phyloP scores from a whole-genome alignment of 2,888 invertebrate genomes.

The Cephus runcator region DNA sequence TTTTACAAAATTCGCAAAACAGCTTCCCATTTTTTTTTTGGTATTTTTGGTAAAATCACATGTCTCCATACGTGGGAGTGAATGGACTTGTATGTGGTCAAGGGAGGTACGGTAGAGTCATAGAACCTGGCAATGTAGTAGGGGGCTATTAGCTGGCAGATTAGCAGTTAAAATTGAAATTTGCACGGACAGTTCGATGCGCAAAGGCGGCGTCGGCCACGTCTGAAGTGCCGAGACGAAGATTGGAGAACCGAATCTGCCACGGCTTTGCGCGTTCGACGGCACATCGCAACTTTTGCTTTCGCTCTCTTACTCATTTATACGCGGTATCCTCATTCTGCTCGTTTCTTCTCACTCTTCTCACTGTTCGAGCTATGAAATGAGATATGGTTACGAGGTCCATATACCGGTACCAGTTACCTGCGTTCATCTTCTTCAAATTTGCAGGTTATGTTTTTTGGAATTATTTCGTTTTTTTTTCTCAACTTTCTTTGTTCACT shows the following conservation, averaged over 20 bases:
- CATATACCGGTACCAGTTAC: conserved; percentile 18
- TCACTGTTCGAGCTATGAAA: conserved; percentile 50
- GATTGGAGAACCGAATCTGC: conserved; percentile 62
- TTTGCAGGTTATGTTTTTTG: conserved; percentile 56
- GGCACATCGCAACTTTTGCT: conserved; percentile 28
- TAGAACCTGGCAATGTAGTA: neutral
- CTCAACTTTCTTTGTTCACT: neutral
- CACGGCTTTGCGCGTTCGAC: conserved; percentile 56
- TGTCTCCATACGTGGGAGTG: conserved; percentile 15
- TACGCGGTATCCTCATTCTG: conserved; percentile 12
- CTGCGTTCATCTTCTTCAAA: conserved; percentile 36
- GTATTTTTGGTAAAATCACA: conserved; percentile 6
- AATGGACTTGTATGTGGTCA: conserved; percentile 25
- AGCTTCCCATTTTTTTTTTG: neutral
- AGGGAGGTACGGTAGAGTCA: conserved; percentile 6
- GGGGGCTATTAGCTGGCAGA: conserved; percentile 63
- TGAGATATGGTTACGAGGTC: conserved; percentile 55
- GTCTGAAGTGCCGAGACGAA: conserved; percentile 60
- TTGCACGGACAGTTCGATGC: conserved; percentile 64
- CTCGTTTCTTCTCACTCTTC: conserved; percentile 1
- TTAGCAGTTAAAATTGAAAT: conserved; percentile 66
- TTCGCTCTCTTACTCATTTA: conserved; percentile 22
- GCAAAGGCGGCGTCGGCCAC: conserved; percentile 68
- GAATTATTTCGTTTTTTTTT: neutral
- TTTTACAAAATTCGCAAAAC: neutral